phyloP scores from a whole-genome alignment of 2,113 vertebrate genomes.

The human (Homo sapiens) region DNA sequence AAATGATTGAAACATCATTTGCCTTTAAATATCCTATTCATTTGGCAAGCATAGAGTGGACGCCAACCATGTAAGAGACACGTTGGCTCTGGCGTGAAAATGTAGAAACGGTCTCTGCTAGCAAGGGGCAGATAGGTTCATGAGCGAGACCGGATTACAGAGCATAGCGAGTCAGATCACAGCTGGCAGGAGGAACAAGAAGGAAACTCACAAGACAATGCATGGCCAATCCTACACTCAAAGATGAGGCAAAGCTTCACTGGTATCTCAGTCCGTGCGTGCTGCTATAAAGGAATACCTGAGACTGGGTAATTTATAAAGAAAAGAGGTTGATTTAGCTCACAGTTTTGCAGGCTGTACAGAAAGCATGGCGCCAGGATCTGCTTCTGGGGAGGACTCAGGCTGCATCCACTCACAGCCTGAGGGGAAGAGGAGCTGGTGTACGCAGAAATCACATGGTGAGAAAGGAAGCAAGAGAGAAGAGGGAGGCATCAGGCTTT shows the following conservation, averaged over 20 bases:
- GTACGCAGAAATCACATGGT: not conserved
- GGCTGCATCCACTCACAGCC: not conserved
- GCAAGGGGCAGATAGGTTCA: not conserved
- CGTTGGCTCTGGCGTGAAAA: not conserved
- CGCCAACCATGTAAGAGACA: too few species aligned
- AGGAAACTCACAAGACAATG: not conserved
- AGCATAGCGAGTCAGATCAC: not conserved
- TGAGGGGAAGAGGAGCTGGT: not conserved
- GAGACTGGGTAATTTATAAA: not conserved
- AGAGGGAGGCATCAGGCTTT: not conserved
- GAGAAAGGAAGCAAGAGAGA: not conserved
- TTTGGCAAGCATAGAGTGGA: not conserved
- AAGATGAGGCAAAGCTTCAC: not conserved
- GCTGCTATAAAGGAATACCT: not conserved
- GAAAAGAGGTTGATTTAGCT: not conserved
- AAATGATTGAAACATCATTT: not conserved
- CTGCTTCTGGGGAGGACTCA: not conserved
- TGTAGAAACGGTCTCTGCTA: not conserved
- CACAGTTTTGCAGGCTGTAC: not conserved
- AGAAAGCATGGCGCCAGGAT: not conserved
- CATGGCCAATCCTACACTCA: not conserved
- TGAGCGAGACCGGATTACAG: not conserved
- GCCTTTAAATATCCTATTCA: not conserved
- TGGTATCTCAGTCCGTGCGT: accelerated
- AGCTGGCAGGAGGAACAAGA: not conserved